phyloP scores from a whole-genome alignment of 2,797 vertebrate species.

The Potorous gilbertii region DNA sequence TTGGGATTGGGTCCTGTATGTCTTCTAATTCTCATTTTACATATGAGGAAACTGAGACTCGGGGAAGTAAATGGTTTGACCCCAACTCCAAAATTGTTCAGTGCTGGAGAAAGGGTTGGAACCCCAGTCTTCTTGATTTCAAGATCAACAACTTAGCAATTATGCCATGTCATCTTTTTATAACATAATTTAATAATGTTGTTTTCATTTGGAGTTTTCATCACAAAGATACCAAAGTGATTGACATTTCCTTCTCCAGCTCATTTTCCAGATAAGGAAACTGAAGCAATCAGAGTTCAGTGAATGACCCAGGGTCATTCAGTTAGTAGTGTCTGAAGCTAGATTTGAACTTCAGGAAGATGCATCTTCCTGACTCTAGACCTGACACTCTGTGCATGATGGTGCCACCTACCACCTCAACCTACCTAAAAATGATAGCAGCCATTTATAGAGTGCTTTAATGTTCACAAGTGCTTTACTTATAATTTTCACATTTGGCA shows the following conservation, averaged over 20 bases:
- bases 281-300: too few species aligned
- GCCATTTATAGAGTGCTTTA: too few species aligned
- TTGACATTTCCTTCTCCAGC: too few species aligned
- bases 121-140: not conserved
- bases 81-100: not conserved
- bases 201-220: not conserved
- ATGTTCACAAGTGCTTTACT: too few species aligned
- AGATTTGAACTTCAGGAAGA: too few species aligned
- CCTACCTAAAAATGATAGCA: too few species aligned
- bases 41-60: not conserved
- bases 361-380: too few species aligned
- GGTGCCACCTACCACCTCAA: too few species aligned
- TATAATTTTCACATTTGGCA: too few species aligned
- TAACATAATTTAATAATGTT: not conserved
- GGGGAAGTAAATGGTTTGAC: not conserved
- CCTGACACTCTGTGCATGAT: rapidly evolving
- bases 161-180: not conserved
- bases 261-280: too few species aligned
- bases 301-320: too few species aligned
- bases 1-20: not conserved
- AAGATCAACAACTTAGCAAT: not conserved
- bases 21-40: not conserved
- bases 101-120: not conserved
- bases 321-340: too few species aligned
- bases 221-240: not conserved